phyloP scores from a whole-genome alignment of 35 echinoderm and acorn worm species.

The Ophioderma brevispina region DNA sequence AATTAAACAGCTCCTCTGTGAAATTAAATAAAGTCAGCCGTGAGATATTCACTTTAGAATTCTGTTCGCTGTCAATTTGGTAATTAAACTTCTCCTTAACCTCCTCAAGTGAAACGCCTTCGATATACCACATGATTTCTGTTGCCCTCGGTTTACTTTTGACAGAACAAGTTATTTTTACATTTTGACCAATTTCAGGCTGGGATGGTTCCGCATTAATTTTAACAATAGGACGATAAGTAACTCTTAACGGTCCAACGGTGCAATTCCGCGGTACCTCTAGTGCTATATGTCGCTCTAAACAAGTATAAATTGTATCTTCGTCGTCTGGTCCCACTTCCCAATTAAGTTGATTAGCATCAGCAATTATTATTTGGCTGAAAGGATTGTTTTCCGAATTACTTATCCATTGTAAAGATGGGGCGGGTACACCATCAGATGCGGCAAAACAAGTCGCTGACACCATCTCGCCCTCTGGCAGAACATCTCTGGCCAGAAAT shows the following conservation, averaged over 20 bases:
- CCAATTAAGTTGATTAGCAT: not conserved
- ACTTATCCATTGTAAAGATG: not conserved
- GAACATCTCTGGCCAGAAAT: not conserved
- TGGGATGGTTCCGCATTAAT: not conserved
- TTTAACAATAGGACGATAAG: not conserved
- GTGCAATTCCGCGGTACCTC: not conserved
- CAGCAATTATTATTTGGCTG: not conserved
- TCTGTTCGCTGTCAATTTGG: too few species aligned
- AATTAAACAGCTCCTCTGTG: not conserved
- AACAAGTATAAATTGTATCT: not conserved
- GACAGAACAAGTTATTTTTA: not conserved
- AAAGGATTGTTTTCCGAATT: not conserved
- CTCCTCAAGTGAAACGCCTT: not conserved
- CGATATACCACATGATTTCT: not conserved
- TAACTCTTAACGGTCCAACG: not conserved
- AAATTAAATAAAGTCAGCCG: not conserved
- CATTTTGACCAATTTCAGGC: not conserved
- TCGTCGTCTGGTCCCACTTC: not conserved
- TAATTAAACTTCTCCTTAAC: not conserved
- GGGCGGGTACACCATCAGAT: not conserved
- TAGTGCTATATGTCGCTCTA: not conserved
- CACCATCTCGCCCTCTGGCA: not conserved
- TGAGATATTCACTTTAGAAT: not conserved
- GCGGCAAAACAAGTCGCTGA: not conserved
- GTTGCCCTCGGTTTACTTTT: not conserved